Percentiles rank a stretch among this genome's conserved stretches.
Conservation (phyloP, 2,888 invertebrate species). For the Ophonus ardosiacus region DNA sequence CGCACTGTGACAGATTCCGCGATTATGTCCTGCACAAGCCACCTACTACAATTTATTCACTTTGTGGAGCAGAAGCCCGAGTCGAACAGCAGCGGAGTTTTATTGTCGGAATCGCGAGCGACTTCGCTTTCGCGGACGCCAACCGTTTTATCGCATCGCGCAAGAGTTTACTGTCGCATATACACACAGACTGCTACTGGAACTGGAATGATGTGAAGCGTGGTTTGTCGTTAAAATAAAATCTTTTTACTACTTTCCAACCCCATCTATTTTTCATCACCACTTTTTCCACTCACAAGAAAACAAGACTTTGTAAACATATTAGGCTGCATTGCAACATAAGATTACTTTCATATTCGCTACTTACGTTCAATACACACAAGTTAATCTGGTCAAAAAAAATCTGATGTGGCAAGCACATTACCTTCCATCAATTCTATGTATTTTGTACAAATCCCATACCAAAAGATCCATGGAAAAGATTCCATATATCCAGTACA, state of each 20-base stretch:
- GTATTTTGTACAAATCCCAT: too few relatives aligned
- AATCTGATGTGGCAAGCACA: too few relatives aligned
- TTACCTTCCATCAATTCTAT: too few relatives aligned
- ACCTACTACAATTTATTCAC: constrained; percentile 59
- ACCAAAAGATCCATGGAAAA: too few relatives aligned
- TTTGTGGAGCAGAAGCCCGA: constrained; percentile 58
- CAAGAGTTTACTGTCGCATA: constrained; percentile 74
- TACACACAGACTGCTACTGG: too few relatives aligned
- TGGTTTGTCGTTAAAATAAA: constrained; percentile 61
- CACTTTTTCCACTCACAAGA: background rate
- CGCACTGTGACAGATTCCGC: constrained; percentile 56
- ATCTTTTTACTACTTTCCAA: constrained; percentile 64
- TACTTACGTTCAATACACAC: too few relatives aligned
- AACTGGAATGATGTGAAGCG: constrained; percentile 17
- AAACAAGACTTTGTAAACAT: background rate
- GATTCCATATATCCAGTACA: too few relatives aligned
- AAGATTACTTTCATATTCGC: background rate
- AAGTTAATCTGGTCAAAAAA: too few relatives aligned
- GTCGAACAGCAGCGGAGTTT: constrained; percentile 54
- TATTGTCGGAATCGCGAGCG: constrained; percentile 60
- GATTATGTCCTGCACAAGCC: constrained; percentile 38
- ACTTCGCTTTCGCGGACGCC: constrained; percentile 72
- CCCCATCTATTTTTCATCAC: constrained; percentile 48
- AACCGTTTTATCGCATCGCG: constrained; percentile 73
- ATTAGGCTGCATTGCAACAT: background rate